Base-by-base conservation (phyloP, 2,113 vertebrate genomes). In the Oncorhynchus gorbuscha region DNA sequence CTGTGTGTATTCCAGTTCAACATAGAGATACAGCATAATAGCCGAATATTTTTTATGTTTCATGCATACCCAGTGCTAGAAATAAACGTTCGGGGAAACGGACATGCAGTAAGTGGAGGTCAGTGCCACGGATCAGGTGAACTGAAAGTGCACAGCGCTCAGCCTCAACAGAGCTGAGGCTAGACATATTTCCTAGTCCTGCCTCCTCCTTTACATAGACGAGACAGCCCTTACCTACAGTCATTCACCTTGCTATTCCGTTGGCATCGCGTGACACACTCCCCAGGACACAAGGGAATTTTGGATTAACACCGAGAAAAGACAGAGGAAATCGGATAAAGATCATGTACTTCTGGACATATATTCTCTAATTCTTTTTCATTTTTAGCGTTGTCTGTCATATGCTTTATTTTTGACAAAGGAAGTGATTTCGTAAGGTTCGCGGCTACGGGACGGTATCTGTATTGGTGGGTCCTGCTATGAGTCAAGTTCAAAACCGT, bases 181-280 rank as follows among this genome's bases (percentile, higher is more conserved):
- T 55, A 62, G 69, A 84, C 72, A 76, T 51, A 71, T 76, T 48
- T 71, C n/a, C 76, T 75, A 77, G 82, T 72, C 78, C 83, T 78
- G 72, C 85, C 88, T 83, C 73, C 79, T 74, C 78, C 80, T 72
- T 84, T 79, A 86, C 76, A 79, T 77, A 76, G 62, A 74, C 68
- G 68, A 30, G 55, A 73, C 68, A 67, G 35, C 49, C 70, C 59
- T 59, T 72, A 81, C 73, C 80, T 80, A 67, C 62, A 30, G 51
- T 75, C 81, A 89, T 80, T 85, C 51, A 28, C 69, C 32, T 66
- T 76, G 65, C 66, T 32, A 58, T 71, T 69, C 32, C 67, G 5
- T 9, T 68, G 35, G 32, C 72, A 45, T 74, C 30, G 59, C 24
- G 70, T 55, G 49, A 75, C 80, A 55, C 85, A 81, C 66, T 79